These are phyloP conservation scores for Pristionchus entomophagus DNA, from an alignment of 2,888 invertebrate species.

Conservation along the genomic window DNA sequence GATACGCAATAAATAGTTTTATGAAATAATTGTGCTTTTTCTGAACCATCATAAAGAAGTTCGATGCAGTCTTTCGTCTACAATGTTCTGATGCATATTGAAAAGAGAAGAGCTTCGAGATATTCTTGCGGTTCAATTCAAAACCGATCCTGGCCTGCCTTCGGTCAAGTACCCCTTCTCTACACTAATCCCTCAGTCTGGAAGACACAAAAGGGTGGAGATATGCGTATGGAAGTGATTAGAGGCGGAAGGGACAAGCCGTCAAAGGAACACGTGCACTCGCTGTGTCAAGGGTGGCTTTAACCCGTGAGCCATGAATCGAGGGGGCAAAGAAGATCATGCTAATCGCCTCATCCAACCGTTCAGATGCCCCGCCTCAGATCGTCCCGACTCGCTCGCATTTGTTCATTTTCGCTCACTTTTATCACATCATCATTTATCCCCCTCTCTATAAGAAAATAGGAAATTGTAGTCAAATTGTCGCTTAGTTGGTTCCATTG, in stretches of 20 bases:
- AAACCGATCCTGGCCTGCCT: not conserved
- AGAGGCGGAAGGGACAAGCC: not conserved
- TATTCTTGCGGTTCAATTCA: no score
- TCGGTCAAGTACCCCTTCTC: constrained; percentile 24
- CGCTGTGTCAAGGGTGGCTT: constrained; percentile 37
- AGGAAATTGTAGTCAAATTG: no score
- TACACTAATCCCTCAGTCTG: constrained; percentile 27
- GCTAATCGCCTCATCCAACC: constrained; percentile 10
- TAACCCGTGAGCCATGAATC: constrained; percentile 17
- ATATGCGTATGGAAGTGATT: constrained; percentile 33
- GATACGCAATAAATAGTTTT: constrained; percentile 18
- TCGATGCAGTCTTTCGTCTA: no score
- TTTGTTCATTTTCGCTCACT: not conserved
- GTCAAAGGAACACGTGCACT: constrained; percentile 33
- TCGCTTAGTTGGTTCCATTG: no score
- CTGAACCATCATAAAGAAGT: no score
- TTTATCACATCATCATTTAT: not conserved
- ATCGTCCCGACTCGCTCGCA: no score
- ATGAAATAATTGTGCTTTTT: no score
- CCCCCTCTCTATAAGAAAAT: not conserved
- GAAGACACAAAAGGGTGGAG: constrained; percentile 40
- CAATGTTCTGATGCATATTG: no score
- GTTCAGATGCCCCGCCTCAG: not conserved
- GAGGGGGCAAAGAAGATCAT: not conserved
- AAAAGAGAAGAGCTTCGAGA: no score